Evolutionary conservation across 2,113 vertebrate species (phyloP).

Genomic region (Sorex araneus): DNA sequence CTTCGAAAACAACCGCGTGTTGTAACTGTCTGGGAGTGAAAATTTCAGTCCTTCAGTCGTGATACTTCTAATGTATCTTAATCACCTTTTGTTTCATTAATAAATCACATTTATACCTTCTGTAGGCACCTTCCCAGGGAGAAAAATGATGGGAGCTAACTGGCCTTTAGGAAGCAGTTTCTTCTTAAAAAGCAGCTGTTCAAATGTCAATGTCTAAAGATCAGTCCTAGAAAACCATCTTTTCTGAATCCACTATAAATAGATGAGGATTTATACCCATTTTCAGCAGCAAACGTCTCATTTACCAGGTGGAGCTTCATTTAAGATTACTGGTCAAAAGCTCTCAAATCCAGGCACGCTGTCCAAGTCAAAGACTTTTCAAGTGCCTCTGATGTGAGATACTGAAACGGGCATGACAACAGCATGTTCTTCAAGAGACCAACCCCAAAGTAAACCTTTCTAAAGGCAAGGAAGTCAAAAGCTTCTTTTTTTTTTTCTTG

Average conservation of each 20-base stretch:
- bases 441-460: slow-evolving; percentile 46
- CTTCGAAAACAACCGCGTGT: neutral
- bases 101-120: neutral
- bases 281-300: slow-evolving; percentile 71
- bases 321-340: slow-evolving; percentile 28
- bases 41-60: slow-evolving; percentile 13
- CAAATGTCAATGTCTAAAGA: slow-evolving; percentile 38
- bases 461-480: neutral
- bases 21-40: neutral
- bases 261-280: neutral
- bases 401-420: neutral
- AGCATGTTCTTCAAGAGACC: slow-evolving; percentile 1
- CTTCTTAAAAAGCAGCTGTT: slow-evolving; percentile 45
- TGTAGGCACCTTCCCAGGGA: neutral
- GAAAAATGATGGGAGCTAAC: neutral
- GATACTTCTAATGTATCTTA: neutral
- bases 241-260: slow-evolving; percentile 54
- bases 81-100: neutral
- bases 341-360: neutral
- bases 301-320: slow-evolving; percentile 48
- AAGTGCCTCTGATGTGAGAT: neutral
- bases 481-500: neutral
- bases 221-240: neutral
- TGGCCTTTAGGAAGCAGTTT: neutral
- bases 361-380: neutral